Base-by-base conservation (phyloP, 2,797 vertebrate species). In the Manis pentadactyla region DNA sequence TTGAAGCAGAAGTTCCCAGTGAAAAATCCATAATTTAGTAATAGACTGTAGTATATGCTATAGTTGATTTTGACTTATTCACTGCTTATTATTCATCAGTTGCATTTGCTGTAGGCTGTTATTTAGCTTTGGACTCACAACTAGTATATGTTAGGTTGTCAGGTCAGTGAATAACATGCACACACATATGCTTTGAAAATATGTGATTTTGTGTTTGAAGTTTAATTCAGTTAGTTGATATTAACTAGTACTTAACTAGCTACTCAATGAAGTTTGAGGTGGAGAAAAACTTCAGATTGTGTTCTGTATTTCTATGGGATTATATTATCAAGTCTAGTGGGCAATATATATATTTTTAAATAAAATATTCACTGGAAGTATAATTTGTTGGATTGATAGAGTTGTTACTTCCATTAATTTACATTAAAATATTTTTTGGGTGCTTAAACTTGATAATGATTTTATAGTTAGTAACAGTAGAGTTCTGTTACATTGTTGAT, bases 221-320 rank as follows among this genome's bases (percentile, higher is more conserved):
- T 69, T 92, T 84, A 83, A 8, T 66, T 59, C 74, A 39, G 11
- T 88, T 85, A 85, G 31, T 93, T 86, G 37, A 83, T 77, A 85
- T 51, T 92, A 75, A 15, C 42, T 31, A 79, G 12, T 68, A 69
- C 19, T 59, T 93, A 79, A 79, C 23, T 68, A 92, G 49, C 31
- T 93, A 34, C 25, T 31, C 27, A 86, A 93, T 91, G 71, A 91
- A 90, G 89, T 91, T 91, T 91, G n/a, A 82, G 34, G 18, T 85
- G 17, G 49, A 77, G 61, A 83, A 37, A 49, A 82, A 86, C 78
- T 51, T 69, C 63, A 73, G 55, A 68, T 83, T 73, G 21, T 94
- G 53, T 49, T 92, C 82, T 73, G 21, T 87, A 51, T 86, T 92
- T 96, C 53, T 91, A 0, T 87, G 31, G 75, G 82, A 73, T 93